A percentile compares a stretch with the other conserved stretches of the same genome.
phyloP scores from a whole-genome alignment of 2,888 invertebrate species.

The Agrochola lota region DNA sequence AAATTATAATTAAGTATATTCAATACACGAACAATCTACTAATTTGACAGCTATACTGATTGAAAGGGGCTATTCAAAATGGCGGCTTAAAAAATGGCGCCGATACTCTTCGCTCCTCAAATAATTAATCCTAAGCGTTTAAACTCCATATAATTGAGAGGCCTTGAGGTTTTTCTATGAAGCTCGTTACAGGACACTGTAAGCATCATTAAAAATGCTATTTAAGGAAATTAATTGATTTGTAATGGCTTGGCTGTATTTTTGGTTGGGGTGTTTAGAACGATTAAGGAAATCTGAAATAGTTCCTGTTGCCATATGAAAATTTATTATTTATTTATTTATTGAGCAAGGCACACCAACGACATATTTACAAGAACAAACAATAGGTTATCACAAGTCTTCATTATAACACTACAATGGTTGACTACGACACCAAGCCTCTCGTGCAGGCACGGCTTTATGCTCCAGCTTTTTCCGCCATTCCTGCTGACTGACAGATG shows the following conservation, averaged over 20 bases:
- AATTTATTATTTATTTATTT: too few species aligned
- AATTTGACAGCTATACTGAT: slow-evolving; percentile 7
- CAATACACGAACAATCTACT: neutral
- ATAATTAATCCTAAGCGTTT: slow-evolving; percentile 41
- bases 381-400: too few species aligned
- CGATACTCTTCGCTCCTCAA: slow-evolving; percentile 14
- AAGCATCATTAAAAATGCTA: slow-evolving; percentile 25
- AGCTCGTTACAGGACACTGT: slow-evolving; percentile 14
- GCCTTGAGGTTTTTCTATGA: slow-evolving; percentile 35
- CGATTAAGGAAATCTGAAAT: too few species aligned
- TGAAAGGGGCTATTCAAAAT: slow-evolving; percentile 21
- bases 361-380: too few species aligned
- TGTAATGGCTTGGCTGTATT: neutral
- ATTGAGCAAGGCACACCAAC: too few species aligned
- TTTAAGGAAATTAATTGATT: slow-evolving; percentile 28
- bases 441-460: too few species aligned
- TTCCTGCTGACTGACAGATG: too few species aligned
- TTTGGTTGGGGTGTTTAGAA: neutral
- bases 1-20: neutral
- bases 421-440: too few species aligned
- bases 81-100: slow-evolving; percentile 11
- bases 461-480: too few species aligned
- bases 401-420: too few species aligned
- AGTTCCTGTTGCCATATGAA: too few species aligned
- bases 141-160: slow-evolving; percentile 41